Percentiles rank a stretch among this genome's conserved stretches.
Conservation (phyloP, 2,113 vertebrate species). For the Myanophis thanlyinensis region DNA sequence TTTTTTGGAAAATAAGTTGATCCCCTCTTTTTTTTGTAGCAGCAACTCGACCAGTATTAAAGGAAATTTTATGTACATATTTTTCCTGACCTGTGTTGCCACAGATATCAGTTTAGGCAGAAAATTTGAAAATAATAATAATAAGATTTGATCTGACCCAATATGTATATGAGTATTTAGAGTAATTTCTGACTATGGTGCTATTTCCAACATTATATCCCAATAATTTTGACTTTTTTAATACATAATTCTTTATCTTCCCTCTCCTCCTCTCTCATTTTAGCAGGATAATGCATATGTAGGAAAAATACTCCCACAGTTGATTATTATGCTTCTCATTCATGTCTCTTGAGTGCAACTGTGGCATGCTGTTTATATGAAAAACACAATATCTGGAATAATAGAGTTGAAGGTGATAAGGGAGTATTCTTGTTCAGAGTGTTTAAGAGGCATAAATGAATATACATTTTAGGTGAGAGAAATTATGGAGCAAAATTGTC, state of each 20-base stretch:
- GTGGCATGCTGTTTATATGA: background rate
- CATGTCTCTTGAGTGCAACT: background rate
- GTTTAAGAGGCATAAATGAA: background rate
- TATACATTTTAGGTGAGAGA: background rate
- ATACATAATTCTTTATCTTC: background rate
- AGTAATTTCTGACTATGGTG: background rate
- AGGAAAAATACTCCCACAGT: background rate
- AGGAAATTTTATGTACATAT: background rate
- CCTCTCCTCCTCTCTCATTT: background rate
- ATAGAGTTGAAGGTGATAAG: background rate
- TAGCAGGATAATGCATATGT: background rate
- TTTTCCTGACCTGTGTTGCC: background rate
- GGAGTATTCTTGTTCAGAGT: background rate
- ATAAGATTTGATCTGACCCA: background rate
- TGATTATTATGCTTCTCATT: background rate
- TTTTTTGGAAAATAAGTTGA: too few relatives aligned
- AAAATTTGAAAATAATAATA: background rate
- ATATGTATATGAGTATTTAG: background rate
- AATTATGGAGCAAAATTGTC: accelerated
- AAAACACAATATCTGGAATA: accelerated
- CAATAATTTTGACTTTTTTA: background rate
- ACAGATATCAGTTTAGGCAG: background rate
- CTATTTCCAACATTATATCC: background rate
- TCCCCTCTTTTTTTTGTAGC: too few relatives aligned
- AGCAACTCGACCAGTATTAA: background rate